These are phyloP conservation scores for Fragum whitleyi DNA, from an alignment of 2,888 invertebrate species.

Conservation along the genomic window DNA sequence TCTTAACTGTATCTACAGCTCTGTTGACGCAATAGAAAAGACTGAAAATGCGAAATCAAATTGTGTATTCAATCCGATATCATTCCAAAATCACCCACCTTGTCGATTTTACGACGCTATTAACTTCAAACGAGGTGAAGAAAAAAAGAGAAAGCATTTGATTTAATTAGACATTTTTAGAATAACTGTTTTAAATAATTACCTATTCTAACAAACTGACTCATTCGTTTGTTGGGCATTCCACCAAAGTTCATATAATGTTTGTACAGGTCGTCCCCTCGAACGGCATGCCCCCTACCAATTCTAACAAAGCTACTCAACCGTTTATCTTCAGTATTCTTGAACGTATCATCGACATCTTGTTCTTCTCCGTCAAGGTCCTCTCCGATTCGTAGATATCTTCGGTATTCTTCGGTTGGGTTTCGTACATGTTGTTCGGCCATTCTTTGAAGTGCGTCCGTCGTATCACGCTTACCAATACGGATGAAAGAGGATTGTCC, in stretches of 20 bases:
- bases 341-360: not conserved
- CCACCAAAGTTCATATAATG: not conserved
- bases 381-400: conserved; percentile 18
- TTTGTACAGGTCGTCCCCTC: not conserved
- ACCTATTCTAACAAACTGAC: conserved; percentile 46
- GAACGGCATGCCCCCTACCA: not conserved
- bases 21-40: no score
- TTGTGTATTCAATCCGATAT: no score
- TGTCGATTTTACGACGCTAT: no score
- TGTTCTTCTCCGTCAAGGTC: not conserved
- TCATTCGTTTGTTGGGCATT: conserved; percentile 31
- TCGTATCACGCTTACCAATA: conserved; percentile 69
- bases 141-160: no score
- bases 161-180: no score
- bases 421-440: not conserved
- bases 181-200: no score
- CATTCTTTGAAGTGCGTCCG: conserved; percentile 43
- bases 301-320: conserved; percentile 48
- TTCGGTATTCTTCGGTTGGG: conserved; percentile 2
- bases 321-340: conserved; percentile 25
- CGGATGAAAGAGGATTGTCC: conserved; percentile 70
- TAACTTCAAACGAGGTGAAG: no score
- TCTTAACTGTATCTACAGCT: no score
- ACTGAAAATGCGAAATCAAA: no score
- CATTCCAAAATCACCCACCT: no score